A percentile compares a stretch with the other conserved stretches of the same genome.
Conservation (phyloP, 2,113 vertebrate species). For the Speoplatyrhinus poulsoni region DNA sequence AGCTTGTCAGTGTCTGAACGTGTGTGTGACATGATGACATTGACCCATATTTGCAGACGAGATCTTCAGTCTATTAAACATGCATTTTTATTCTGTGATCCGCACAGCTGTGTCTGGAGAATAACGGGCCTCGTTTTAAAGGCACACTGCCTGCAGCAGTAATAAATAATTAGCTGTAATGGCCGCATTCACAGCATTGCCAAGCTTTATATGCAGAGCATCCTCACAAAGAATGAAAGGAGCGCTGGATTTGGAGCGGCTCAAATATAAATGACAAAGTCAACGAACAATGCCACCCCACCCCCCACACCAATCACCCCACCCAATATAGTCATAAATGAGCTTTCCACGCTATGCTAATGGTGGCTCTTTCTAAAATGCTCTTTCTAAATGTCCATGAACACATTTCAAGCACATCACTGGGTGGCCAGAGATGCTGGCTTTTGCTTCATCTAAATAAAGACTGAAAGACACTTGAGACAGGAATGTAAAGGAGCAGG, state of each 20-base stretch:
- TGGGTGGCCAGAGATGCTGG: too few species aligned
- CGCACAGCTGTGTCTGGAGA: slow-evolving; percentile 48
- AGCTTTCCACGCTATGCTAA: too few species aligned
- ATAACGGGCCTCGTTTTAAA: slow-evolving; percentile 64
- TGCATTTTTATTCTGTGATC: slow-evolving; percentile 16
- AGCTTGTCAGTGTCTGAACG: slow-evolving; percentile 26
- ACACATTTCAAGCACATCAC: too few species aligned
- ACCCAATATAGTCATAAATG: too few species aligned
- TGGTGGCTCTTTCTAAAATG: too few species aligned
- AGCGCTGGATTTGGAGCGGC: slow-evolving; percentile 29
- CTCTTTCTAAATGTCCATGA: too few species aligned
- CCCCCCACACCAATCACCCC: background rate
- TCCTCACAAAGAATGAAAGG: slow-evolving; percentile 40
- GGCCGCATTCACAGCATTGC: slow-evolving; percentile 52
- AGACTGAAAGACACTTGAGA: too few species aligned
- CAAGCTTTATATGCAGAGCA: slow-evolving; percentile 57
- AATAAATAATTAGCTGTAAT: slow-evolving; percentile 75
- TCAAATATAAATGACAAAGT: slow-evolving; percentile 58
- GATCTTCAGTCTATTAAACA: slow-evolving; percentile 39
- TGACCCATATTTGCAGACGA: slow-evolving; percentile 54
- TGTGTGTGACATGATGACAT: slow-evolving; percentile 8
- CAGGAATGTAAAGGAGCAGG: too few species aligned
- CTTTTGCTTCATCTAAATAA: too few species aligned
- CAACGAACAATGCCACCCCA: slow-evolving; percentile 19
- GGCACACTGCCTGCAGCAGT: slow-evolving; percentile 53